Evolutionary conservation across 2,113 vertebrate genomes (phyloP).

Genomic region (Trematomus loennbergii): DNA sequence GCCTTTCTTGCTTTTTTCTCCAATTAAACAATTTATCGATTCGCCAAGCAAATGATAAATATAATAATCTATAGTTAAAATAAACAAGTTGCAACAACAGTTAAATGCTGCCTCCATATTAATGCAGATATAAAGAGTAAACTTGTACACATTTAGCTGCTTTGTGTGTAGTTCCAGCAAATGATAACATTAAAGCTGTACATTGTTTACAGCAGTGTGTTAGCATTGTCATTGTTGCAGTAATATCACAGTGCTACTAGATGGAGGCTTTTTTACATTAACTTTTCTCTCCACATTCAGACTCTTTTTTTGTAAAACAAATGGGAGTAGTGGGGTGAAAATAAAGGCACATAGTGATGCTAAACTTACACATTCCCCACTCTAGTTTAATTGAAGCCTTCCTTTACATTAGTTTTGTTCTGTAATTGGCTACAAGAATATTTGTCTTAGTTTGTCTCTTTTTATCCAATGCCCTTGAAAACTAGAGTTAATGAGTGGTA

Average conservation of each 20-base stretch:
- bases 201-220: no score
- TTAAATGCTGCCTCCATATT: no score
- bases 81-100: no score
- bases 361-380: slow-evolving; percentile 24
- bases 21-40: no score
- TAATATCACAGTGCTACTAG: neutral
- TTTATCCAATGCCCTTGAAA: slow-evolving; percentile 58
- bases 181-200: no score
- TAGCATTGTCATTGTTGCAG: neutral
- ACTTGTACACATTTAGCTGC: no score
- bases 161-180: neutral
- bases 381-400: slow-evolving; percentile 37
- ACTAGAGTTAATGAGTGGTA: slow-evolving; percentile 34
- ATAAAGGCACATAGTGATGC: slow-evolving; percentile 1
- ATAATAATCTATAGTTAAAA: no score
- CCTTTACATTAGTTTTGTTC: neutral
- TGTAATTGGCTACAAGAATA: slow-evolving; percentile 31
- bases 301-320: slow-evolving; percentile 3
- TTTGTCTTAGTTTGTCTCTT: slow-evolving; percentile 10
- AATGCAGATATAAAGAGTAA: no score
- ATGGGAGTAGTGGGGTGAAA: slow-evolving; percentile 22
- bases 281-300: neutral
- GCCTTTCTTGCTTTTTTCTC: no score
- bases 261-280: neutral
- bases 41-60: no score